These are phyloP conservation scores for Labeo calbasu DNA, from an alignment of 2,797 vertebrate species.

Conservation along the genomic window DNA sequence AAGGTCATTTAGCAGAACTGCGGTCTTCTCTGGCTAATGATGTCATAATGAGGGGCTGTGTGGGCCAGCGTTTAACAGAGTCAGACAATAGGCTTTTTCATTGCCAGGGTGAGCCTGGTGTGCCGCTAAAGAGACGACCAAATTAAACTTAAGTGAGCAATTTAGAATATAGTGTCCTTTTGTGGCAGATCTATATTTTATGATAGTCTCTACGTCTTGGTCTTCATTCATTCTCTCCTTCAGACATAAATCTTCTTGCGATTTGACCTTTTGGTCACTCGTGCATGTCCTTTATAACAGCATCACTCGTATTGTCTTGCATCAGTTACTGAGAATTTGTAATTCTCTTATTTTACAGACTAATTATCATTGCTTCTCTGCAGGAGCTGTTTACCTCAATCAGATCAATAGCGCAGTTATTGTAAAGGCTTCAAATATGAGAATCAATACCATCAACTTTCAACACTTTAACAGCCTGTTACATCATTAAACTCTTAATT, in stretches of 20 bases:
- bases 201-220: background rate
- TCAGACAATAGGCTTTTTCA: conserved; percentile 28
- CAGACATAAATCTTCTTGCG: background rate
- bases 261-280: background rate
- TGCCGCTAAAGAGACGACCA: background rate
- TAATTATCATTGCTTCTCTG: background rate
- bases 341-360: conserved; percentile 15
- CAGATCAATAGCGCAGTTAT: conserved; percentile 30
- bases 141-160: conserved; percentile 46
- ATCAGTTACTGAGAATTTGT: conserved; percentile 11
- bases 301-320: background rate
- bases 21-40: conserved; percentile 45
- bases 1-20: conserved; percentile 45
- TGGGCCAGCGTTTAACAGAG: conserved; percentile 32
- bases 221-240: background rate
- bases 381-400: conserved; percentile 3
- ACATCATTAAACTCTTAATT: conserved; percentile 22
- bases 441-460: conserved; percentile 18
- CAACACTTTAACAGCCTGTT: conserved; percentile 10
- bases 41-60: conserved; percentile 46
- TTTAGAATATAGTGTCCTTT: conserved; percentile 48
- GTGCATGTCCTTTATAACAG: background rate
- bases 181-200: conserved; percentile 33
- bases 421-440: conserved; percentile 8
- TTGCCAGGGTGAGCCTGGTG: conserved; percentile 9